Evolutionary conservation across 2,113 vertebrate species (phyloP).

Genomic region (Macquaria australasica): DNA sequence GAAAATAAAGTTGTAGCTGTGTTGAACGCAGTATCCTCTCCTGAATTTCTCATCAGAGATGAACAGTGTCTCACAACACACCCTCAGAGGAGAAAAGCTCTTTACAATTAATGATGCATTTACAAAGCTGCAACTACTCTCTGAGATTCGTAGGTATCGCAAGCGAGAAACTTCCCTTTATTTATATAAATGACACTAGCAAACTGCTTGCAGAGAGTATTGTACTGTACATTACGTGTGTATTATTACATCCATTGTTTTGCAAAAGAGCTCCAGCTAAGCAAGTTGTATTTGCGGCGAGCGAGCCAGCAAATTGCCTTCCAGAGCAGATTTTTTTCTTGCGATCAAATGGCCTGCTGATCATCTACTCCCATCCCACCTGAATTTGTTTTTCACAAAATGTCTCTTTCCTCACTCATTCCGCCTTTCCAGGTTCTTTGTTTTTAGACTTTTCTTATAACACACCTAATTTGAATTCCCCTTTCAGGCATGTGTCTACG

Average conservation of each 20-base stretch:
- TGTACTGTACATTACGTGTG: constrained; percentile 49
- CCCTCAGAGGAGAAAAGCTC: constrained; percentile 14
- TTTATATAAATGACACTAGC: constrained; percentile 39
- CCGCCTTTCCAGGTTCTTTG: constrained; percentile 33
- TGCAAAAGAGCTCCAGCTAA: constrained; percentile 63
- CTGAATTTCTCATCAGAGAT: constrained; percentile 2
- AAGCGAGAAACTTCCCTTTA: constrained; percentile 37
- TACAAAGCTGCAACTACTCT: constrained; percentile 20
- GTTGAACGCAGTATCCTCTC: constrained; percentile 26
- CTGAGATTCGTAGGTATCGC: constrained; percentile 26
- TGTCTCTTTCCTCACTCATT: constrained; percentile 21
- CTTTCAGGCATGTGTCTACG: constrained; percentile 59
- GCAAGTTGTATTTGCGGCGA: constrained; percentile 33
- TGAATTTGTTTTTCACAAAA: constrained; percentile 49
- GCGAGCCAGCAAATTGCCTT: constrained; percentile 55
- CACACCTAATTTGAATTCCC: constrained; percentile 61
- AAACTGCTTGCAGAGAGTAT: constrained; percentile 46
- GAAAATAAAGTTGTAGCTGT: constrained; percentile 44
- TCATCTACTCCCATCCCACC: constrained; percentile 44
- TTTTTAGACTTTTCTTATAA: constrained; percentile 55
- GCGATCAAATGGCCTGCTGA: constrained; percentile 50
- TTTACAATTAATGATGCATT: constrained; percentile 47
- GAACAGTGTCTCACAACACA: constrained; percentile 4
- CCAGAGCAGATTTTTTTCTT: constrained; percentile 20
- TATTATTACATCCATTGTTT: constrained; percentile 58